These are phyloP conservation scores for Microcebus tavaratra DNA, from an alignment of 2,113 vertebrate genomes.

Conservation along the genomic window DNA sequence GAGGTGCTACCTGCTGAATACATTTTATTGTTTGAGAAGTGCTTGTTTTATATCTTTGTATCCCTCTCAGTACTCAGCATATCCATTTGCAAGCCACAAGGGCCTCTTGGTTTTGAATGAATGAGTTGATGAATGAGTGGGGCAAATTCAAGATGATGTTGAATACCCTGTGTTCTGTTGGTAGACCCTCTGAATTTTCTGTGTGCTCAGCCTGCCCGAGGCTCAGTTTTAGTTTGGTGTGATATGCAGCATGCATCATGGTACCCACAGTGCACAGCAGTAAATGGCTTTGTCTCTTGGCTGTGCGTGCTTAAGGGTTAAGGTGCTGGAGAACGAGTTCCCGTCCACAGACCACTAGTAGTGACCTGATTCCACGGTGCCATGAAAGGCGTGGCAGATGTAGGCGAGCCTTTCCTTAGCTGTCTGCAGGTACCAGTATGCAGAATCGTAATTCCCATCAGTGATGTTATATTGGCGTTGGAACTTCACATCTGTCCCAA, in stretches of 20 bases:
- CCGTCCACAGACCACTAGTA: not conserved
- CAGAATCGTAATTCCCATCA: not conserved
- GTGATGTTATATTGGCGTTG: not conserved
- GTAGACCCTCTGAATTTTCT: not conserved
- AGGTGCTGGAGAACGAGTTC: not conserved
- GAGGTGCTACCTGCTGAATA: not conserved
- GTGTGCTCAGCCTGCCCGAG: not conserved
- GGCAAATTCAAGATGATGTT: not conserved
- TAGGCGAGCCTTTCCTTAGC: not conserved
- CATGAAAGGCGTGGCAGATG: not conserved
- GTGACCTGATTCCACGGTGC: not conserved
- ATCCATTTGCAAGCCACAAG: constrained; percentile 7
- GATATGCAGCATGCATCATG: not conserved
- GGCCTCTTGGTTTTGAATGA: constrained; percentile 8
- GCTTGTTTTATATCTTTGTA: constrained; percentile 11
- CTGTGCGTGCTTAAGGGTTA: not conserved
- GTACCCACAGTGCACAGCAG: not conserved
- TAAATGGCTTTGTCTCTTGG: constrained; percentile 20
- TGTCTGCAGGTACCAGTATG: constrained; percentile 8
- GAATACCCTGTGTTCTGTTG: not conserved
- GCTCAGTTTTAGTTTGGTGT: not conserved
- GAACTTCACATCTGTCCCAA: not conserved
- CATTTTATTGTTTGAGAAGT: constrained; percentile 43
- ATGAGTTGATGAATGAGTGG: not conserved
- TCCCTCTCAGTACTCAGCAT: not conserved